A percentile compares a stretch with the other conserved stretches of the same genome.
These are phyloP conservation scores for Platyscapa corneri DNA, from an alignment of 1,140 invertebrate species.

Conservation along the genomic window DNA sequence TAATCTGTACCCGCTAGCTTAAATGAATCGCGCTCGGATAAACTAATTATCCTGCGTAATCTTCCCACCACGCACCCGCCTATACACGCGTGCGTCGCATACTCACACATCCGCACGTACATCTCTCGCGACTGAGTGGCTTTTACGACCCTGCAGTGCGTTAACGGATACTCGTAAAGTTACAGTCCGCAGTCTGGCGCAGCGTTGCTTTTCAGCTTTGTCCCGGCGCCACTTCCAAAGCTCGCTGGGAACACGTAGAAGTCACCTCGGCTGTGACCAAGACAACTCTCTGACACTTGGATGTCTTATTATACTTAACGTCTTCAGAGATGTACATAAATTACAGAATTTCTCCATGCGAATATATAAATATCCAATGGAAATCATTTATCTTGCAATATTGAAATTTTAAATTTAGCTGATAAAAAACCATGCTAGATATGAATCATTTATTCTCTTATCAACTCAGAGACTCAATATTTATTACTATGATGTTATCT, in stretches of 20 bases:
- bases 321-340: too few relatives aligned
- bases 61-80: not conserved
- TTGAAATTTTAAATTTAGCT: too few relatives aligned
- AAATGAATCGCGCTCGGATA: conserved; percentile 62
- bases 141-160: conserved; percentile 44
- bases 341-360: not conserved
- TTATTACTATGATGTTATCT: too few relatives aligned
- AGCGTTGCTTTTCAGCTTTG: not conserved
- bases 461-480: too few relatives aligned
- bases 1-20: not conserved
- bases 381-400: not conserved
- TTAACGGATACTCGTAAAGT: conserved; percentile 49
- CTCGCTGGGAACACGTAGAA: not conserved
- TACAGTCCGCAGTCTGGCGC: not conserved
- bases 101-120: not conserved
- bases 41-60: conserved; percentile 65
- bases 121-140: conserved; percentile 1
- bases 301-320: not conserved
- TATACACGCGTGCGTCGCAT: not conserved
- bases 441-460: too few relatives aligned
- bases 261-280: not conserved
- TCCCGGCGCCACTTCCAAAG: not conserved
- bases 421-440: too few relatives aligned
- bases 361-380: not conserved
- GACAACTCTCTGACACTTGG: not conserved